A percentile compares a stretch with the other conserved stretches of the same genome.
Conservation (phyloP, 2,888 invertebrate genomes). For the Mycalesis mineus region DNA sequence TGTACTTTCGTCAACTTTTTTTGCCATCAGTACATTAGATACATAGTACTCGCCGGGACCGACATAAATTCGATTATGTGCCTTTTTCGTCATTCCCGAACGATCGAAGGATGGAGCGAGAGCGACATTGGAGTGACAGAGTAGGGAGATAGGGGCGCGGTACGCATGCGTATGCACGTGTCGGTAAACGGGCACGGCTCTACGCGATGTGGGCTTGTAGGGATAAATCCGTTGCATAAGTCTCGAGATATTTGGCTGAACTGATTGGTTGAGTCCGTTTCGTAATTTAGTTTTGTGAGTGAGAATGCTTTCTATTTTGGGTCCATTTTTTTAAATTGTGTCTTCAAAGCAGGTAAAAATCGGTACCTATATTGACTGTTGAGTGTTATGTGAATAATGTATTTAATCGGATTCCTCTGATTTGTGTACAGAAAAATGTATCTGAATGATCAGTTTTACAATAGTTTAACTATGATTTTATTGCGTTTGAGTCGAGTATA, state of each 20-base stretch:
- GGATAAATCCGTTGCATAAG: slow-evolving; percentile 32
- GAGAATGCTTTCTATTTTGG: too few relatives aligned
- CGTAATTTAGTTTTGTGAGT: too few relatives aligned
- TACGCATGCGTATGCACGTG: slow-evolving; percentile 73
- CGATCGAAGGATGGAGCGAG: slow-evolving; percentile 67
- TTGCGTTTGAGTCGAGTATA: too few relatives aligned
- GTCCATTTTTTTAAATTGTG: too few relatives aligned
- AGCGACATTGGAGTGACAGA: slow-evolving; percentile 22
- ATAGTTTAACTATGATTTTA: too few relatives aligned
- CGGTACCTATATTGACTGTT: too few relatives aligned
- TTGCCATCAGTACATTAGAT: slow-evolving; percentile 48
- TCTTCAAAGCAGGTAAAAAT: too few relatives aligned
- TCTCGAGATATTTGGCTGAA: not conserved
- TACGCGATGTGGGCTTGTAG: slow-evolving; percentile 35
- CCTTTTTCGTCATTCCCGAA: slow-evolving; percentile 72
- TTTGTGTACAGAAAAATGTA: too few relatives aligned
- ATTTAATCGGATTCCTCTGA: too few relatives aligned
- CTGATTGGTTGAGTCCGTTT: too few relatives aligned
- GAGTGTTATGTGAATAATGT: too few relatives aligned
- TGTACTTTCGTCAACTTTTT: slow-evolving; percentile 5
- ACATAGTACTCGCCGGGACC: slow-evolving; percentile 38
- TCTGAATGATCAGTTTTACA: too few relatives aligned
- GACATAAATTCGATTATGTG: slow-evolving; percentile 75
- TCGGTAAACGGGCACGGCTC: slow-evolving; percentile 37
- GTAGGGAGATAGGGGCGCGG: not conserved